Base-by-base conservation (phyloP, 2,888 invertebrate genomes). In the Alviniconcha strummeri region DNA sequence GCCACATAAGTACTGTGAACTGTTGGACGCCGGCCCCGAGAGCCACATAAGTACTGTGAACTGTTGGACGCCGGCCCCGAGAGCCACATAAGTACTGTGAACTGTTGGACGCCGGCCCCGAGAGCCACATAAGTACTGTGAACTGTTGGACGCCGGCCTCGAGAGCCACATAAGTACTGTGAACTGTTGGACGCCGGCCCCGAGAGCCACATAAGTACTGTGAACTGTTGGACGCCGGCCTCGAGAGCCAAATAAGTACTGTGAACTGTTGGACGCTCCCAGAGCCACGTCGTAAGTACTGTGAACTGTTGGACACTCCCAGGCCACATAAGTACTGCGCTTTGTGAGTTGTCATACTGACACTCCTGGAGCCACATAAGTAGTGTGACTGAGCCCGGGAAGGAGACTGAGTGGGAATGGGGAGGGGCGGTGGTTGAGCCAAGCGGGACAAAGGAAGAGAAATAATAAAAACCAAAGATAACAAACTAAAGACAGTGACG, bases 221-320 rank as follows among this genome's bases (percentile, higher is more conserved):
- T 36, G 36, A 36, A 36, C 36, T 36, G 36, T 36, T 36, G 36
- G 36, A 36, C 36, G 3, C 36, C 3, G n/a, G n/a, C n/a, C n/a
- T 3, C 3, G 1, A 36, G 36, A 36, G 36, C 36, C 36, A 36
- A 0, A 36, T 8, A 67, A 15, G 3, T 52, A 69, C 64, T 56
- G 9, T 19, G 13, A 81, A 77, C 57, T 77, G 57, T 77, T 77
- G 76, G 11, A 5, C 19, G 57, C 55, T 13, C 57, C 57, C 81
- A 81, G 19, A 52, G 55, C 11, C 71, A 71, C 56, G 55, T 71
- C 17, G n/a, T n/a, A 56, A 54, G 52, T 36, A 55, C 55, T 52
- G 54, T 54, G 19, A 74, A 81, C 57, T 56, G 76, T 57, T 19
- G 76, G 57, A 9, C 19, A 13, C 13, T 19, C 57, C 57, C 81